Evolutionary conservation across 2,113 vertebrate genomes (phyloP).

Genomic region (Hippocampus guttulatus): DNA sequence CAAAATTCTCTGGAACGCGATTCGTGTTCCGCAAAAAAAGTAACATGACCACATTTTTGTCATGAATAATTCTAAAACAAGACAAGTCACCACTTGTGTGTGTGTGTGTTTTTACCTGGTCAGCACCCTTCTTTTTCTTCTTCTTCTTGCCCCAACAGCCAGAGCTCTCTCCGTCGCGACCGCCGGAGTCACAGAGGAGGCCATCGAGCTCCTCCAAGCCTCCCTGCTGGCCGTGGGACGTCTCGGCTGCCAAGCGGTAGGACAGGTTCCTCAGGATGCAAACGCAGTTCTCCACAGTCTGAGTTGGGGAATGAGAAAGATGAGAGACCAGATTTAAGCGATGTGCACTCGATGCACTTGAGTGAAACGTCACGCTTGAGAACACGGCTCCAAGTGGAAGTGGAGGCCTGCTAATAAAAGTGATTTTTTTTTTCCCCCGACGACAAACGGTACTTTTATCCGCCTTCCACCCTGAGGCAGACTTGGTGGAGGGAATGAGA

Average conservation of each 20-base stretch:
- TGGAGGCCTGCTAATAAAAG: conserved; percentile 40
- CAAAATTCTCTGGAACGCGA: too few relatives aligned
- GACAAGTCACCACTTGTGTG: too few relatives aligned
- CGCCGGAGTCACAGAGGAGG: conserved; percentile 90
- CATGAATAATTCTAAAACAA: too few relatives aligned
- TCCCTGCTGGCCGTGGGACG: conserved; percentile 97
- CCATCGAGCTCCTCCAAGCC: conserved; percentile 95
- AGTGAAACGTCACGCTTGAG: conserved; percentile 36
- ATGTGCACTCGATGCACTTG: conserved; percentile 35
- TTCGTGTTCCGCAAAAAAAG: too few relatives aligned
- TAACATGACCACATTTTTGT: too few relatives aligned
- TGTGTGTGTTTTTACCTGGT: conserved; percentile 78
- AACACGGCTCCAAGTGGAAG: conserved; percentile 37
- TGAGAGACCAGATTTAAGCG: not conserved
- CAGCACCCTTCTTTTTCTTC: conserved; percentile 99
- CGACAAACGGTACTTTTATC: conserved; percentile 28
- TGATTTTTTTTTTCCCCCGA: not conserved
- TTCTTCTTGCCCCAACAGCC: conserved; percentile 99
- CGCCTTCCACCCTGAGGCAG: conserved; percentile 23
- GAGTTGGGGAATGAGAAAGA: conserved; percentile 18
- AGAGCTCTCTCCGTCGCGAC: conserved; percentile 90
- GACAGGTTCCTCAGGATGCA: conserved; percentile 99
- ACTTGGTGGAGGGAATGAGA: conserved; percentile 13
- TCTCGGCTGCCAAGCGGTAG: conserved; percentile 96
- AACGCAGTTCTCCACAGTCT: conserved; percentile 99